Evolutionary conservation across 1,140 invertebrate species (phyloP).

Genomic region (Sinonovacula constricta): DNA sequence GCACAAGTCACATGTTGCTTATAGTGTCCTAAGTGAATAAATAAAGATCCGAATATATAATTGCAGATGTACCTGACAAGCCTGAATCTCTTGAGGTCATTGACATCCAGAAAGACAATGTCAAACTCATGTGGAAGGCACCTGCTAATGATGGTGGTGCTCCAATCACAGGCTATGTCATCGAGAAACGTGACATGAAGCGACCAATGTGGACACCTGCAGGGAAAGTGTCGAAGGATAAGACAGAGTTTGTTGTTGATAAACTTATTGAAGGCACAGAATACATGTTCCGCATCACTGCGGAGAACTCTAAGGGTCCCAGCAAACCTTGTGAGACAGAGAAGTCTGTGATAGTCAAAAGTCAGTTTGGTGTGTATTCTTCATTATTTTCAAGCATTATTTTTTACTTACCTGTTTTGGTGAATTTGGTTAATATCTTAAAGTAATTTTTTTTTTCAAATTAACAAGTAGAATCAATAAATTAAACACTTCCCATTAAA

Average conservation of each 20-base stretch:
- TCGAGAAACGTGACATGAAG: conserved; percentile 87
- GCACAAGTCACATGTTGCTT: no score
- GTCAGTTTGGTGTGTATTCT: conserved; percentile 91
- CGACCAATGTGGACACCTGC: conserved; percentile 70
- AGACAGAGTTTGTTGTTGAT: conserved; percentile 83
- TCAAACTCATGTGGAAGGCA: conserved; percentile 95
- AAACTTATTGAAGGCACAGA: conserved; percentile 94
- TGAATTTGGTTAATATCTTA: no score
- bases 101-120: conserved; percentile 94
- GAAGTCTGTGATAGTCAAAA: conserved; percentile 91
- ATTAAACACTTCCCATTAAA: no score
- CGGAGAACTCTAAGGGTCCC: conserved; percentile 93
- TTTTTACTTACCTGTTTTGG: no score
- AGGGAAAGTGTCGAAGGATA: conserved; percentile 60
- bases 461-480: no score
- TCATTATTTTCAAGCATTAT: background rate
- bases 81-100: conserved; percentile 94
- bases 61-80: conserved; percentile 35
- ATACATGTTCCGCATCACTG: conserved; percentile 93
- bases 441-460: no score
- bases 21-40: no score
- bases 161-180: conserved; percentile 95
- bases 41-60: no score
- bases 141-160: conserved; percentile 96
- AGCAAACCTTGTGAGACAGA: conserved; percentile 89